Evolutionary conservation across 2,797 vertebrate genomes (phyloP).

Genomic region (Sphenodon punctatus): DNA sequence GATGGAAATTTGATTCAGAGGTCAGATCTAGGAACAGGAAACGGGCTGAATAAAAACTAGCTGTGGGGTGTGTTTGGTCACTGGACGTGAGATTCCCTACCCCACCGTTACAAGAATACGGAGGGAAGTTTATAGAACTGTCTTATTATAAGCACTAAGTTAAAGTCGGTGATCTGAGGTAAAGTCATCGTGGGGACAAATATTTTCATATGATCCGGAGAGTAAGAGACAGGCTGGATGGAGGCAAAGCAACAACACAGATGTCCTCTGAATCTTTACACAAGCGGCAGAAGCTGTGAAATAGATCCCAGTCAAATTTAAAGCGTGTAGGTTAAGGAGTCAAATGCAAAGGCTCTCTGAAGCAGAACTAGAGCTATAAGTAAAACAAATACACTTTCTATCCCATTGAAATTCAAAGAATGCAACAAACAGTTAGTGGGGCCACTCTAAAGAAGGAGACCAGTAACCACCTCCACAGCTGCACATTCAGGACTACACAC

Average conservation of each 20-base stretch:
- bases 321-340: conserved; percentile 19
- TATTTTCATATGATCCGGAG: conserved; percentile 41
- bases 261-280: conserved; percentile 12
- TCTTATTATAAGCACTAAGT: conserved; percentile 42
- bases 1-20: too few relatives aligned
- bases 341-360: conserved; percentile 26
- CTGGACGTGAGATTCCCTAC: too few relatives aligned
- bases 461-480: background rate
- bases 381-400: conserved; percentile 18
- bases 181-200: conserved; percentile 53
- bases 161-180: conserved; percentile 46
- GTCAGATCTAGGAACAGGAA: too few relatives aligned
- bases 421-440: background rate
- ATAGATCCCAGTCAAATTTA: background rate
- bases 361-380: conserved; percentile 37
- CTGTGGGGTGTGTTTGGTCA: too few relatives aligned
- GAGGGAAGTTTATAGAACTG: conserved; percentile 21
- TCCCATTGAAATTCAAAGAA: conserved; percentile 25
- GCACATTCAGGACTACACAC: background rate
- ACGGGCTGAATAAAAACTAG: too few relatives aligned
- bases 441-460: background rate
- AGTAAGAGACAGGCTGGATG: background rate
- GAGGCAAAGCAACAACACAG: conserved; percentile 16
- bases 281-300: background rate
- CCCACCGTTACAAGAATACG: conserved; percentile 39